These are phyloP conservation scores for Beaufortia kweichowensis DNA, from an alignment of 2,113 vertebrate genomes.

Conservation along the genomic window DNA sequence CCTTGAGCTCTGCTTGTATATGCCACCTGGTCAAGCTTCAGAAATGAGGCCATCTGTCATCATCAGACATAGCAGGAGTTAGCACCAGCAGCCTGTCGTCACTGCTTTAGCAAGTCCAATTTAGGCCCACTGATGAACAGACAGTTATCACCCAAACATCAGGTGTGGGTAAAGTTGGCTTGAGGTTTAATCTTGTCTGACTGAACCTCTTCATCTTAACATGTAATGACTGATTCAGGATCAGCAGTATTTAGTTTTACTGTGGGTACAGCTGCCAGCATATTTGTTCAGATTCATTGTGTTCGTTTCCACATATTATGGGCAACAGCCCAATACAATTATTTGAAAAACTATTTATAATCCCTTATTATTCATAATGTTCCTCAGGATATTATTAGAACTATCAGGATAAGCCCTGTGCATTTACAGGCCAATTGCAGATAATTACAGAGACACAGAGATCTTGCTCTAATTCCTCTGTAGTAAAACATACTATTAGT, in stretches of 20 bases:
- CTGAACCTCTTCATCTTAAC: neutral
- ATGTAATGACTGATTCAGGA: neutral
- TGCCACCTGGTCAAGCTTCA: constrained; percentile 47
- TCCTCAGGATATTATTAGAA: constrained; percentile 16
- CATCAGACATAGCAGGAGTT: constrained; percentile 33
- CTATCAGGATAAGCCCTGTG: constrained; percentile 25
- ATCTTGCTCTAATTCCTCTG: constrained; percentile 6
- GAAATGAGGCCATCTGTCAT: constrained; percentile 56
- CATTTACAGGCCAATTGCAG: constrained; percentile 2
- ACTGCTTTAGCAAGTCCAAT: constrained; percentile 41
- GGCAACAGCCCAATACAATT: neutral
- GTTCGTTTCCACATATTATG: too few species aligned
- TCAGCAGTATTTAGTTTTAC: neutral
- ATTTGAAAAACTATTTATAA: constrained; percentile 11
- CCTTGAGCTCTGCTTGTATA: constrained; percentile 32
- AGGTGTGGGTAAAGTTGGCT: neutral
- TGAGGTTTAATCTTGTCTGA: neutral
- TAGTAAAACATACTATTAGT: constrained; percentile 29
- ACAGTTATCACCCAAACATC: constrained; percentile 1
- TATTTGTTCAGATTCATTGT: too few species aligned
- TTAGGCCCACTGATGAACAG: constrained; percentile 26
- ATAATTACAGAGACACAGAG: constrained; percentile 30
- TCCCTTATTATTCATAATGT: too few species aligned
- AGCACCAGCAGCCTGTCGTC: constrained; percentile 45
- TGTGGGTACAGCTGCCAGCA: too few species aligned